These are phyloP conservation scores for Acinonyx jubatus DNA, from an alignment of 2,113 vertebrate genomes.

Conservation along the genomic window DNA sequence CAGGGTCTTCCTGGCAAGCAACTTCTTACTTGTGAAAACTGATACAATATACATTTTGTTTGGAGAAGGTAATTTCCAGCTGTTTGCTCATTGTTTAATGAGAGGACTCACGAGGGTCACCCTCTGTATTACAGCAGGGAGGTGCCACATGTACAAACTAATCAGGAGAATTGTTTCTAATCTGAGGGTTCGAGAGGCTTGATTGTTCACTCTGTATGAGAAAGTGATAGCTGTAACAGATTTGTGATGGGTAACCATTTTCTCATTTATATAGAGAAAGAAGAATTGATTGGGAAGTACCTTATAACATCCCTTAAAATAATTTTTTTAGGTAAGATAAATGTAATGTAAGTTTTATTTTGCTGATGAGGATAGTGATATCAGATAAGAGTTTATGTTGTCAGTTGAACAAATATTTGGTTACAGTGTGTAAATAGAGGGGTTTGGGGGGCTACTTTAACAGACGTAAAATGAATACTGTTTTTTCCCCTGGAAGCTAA, in stretches of 20 bases:
- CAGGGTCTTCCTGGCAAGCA: not conserved
- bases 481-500: not conserved
- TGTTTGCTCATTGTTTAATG: not conserved
- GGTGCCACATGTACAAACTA: not conserved
- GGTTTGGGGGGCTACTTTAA: not conserved
- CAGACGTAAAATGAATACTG: not conserved
- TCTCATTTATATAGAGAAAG: not conserved
- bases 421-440: not conserved
- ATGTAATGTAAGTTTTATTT: not conserved
- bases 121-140: not conserved
- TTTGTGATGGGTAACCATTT: not conserved
- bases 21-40: slow-evolving; percentile 28
- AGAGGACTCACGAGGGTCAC: not conserved
- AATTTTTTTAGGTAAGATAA: not conserved
- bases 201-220: not conserved
- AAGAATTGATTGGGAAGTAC: not conserved
- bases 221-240: not conserved
- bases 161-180: slow-evolving; percentile 45
- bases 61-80: not conserved
- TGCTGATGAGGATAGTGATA: not conserved
- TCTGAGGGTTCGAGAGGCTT: not conserved
- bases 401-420: not conserved
- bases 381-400: not conserved
- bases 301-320: not conserved
- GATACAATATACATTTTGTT: not conserved